Evolutionary conservation across 2,888 invertebrate species (phyloP).

Genomic region (Drosophila fulvimacula): DNA sequence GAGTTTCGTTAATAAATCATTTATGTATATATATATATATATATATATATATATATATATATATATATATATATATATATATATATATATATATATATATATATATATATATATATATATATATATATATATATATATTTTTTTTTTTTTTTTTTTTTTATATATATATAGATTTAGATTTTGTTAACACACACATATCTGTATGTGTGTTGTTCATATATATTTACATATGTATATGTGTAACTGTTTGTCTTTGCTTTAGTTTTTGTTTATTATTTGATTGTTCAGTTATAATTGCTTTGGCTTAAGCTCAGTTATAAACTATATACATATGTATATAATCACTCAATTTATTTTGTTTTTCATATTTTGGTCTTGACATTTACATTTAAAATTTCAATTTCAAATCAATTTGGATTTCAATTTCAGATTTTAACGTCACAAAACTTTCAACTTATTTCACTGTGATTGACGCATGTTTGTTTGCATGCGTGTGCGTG

Average conservation of each 20-base stretch:
- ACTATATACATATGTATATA: neutral
- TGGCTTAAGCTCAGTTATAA: conserved; percentile 11
- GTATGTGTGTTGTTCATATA: too few relatives aligned
- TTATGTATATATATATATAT: neutral
- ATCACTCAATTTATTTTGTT: neutral
- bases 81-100: neutral
- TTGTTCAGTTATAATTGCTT: conserved; percentile 6
- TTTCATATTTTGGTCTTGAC: conserved; percentile 13
- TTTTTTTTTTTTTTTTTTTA: too few relatives aligned
- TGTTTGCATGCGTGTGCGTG: conserved; percentile 9
- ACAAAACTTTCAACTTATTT: conserved; percentile 33
- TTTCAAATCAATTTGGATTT: conserved; percentile 10
- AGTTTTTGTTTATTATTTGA: conserved; percentile 3
- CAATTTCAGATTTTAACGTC: conserved; percentile 19
- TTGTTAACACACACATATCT: too few relatives aligned
- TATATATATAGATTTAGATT: too few relatives aligned
- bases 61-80: neutral
- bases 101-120: neutral
- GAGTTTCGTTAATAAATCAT: conserved; percentile 4
- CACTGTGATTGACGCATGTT: conserved; percentile 41
- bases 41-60: neutral
- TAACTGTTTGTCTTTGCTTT: neutral
- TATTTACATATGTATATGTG: neutral
- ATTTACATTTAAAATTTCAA: conserved; percentile 20
- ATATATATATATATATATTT: too few relatives aligned